Percentiles rank a stretch among this genome's conserved stretches.
phyloP scores from a whole-genome alignment of 1,140 invertebrate genomes.

The Anoplolepis gracilipes region DNA sequence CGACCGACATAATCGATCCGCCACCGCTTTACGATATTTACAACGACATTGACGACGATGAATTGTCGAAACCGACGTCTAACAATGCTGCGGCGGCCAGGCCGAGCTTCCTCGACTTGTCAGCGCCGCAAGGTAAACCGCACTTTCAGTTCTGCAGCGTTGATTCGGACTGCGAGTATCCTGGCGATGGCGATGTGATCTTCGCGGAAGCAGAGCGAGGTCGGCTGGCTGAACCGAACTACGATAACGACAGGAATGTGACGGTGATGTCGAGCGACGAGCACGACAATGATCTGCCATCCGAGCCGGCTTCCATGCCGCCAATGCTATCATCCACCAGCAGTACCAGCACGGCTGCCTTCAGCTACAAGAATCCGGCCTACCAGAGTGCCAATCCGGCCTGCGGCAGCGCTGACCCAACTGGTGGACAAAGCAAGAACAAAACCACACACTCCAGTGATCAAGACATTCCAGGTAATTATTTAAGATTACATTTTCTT shows the following conservation, averaged over 20 bases:
- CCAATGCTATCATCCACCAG: conserved; percentile 82
- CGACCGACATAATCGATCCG: conserved; percentile 81
- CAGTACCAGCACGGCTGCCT: conserved; percentile 84
- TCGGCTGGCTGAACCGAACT: conserved; percentile 6
- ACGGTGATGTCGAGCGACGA: conserved; percentile 74
- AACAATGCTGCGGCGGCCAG: conserved; percentile 74
- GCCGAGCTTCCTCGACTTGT: conserved; percentile 86
- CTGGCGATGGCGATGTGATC: conserved; percentile 64
- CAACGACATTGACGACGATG: conserved; percentile 70
- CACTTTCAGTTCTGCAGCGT: conserved; percentile 85
- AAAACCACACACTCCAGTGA: conserved; percentile 83
- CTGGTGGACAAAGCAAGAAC: conserved; percentile 74
- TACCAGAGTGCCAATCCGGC: conserved; percentile 91
- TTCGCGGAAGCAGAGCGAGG: conserved; percentile 43
- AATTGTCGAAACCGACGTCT: conserved; percentile 59
- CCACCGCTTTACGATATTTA: conserved; percentile 79
- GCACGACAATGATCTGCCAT: conserved; percentile 81
- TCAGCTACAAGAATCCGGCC: conserved; percentile 90
- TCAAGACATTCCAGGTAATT: conserved; percentile 84
- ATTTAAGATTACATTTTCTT: neutral
- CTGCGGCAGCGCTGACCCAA: conserved; percentile 75
- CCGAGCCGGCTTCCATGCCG: conserved; percentile 87
- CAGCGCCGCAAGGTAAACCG: conserved; percentile 84
- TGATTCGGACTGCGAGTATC: conserved; percentile 78
- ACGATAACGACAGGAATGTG: conserved; percentile 32